Base-by-base conservation (phyloP, 2,888 invertebrate species). In the Thecophora atra region DNA sequence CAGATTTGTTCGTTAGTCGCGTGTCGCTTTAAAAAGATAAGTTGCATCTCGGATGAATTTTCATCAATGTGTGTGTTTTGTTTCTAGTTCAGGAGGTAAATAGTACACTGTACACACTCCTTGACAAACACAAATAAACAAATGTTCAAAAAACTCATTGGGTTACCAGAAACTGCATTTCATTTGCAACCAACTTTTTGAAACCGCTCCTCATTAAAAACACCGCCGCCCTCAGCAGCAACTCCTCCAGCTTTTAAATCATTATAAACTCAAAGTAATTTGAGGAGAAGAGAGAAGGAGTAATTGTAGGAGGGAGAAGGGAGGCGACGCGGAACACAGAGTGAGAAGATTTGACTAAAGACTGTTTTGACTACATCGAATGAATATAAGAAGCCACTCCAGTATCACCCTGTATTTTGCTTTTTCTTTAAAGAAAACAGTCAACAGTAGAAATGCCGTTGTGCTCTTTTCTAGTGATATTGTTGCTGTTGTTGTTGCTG, bases 21-120 rank as follows among this genome's bases (percentile, higher is more conserved):
- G 21, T 54, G 13, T 71, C 67, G 67, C 69, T 74, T 74, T 71
- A 77, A 75, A 73, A 75, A 74, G 73, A 73, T 75, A 74, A 76
- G 77, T 73, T 76, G 76, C 76, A 74, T 76, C 76, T 75, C 75
- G 73, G 74, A 70, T 73, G 76, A 77, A 75, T 76, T 73, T 75
- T 19, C 56, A 47, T 47, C 56, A 44, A 58, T 47, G 26, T 66
- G 1, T 17, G 1, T 24, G 58, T 58, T 15, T 24, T 11, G 13
- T 64, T 64, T 24, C 28, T 51, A 44, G 47, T 26, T 47, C 26
- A 47, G 51, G 26, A n/a, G 28, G 51, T 19, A 26, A 66, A 66
- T 30, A 52, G 24, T 21, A 8, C 30, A n/a, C 28, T n/a, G n/a
- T 21, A 13, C 44, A 47, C 51, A 26, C 17, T 2, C 28, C 30